Base-by-base conservation (phyloP, 2,113 vertebrate species). In the Procavia capensis region DNA sequence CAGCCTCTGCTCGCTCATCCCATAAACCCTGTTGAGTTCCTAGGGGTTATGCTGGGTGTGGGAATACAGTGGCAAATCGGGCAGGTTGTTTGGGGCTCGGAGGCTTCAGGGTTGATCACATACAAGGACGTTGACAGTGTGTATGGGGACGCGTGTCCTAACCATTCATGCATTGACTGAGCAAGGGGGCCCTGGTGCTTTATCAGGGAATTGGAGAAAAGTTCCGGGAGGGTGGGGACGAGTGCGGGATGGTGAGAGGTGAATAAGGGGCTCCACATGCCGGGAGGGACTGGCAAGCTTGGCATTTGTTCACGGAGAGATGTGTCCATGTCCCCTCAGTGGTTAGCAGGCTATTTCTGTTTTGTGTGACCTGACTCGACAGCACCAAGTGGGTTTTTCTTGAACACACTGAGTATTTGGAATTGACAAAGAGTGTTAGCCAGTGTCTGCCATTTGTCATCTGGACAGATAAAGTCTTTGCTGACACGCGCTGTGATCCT, bases 101-200 rank as follows among this genome's bases (percentile, higher is more conserved):
- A 25, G 9, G 24, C 34, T n/a, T 19, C 2, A 27, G 24, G 19
- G 24, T 27, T 9, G 19, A 7, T 6, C 9, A 22, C 1, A 29
- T 22, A 8, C 4, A 0, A 6, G 3, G 8, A 5, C n/a, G 16
- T 22, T 27, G 43, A 14, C 19, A 68, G 54, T n/a, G 2, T 20
- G 11, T 0, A 1, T 19, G n/a, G 29, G 68, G 61, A 27, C 24
- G 5, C 8, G 1, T 31, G 20, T 17, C 78, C 41, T 78, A 9
- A 39, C 22, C 63, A n/a, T 68, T 43, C 54, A 34, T 24, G 13
- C 24, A 4, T n/a, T 17, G 9, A 39, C 61, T 27, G 3, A 64
- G 61, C 6, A 22, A 79, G 50, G n/a, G 41, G 31, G 24, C 34
- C 9, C 34, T 27, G 7, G 47, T 84, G 11, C 29, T 13, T 7